phyloP scores from a whole-genome alignment of 2,888 invertebrate genomes.

The Hypselothyrea guttata region DNA sequence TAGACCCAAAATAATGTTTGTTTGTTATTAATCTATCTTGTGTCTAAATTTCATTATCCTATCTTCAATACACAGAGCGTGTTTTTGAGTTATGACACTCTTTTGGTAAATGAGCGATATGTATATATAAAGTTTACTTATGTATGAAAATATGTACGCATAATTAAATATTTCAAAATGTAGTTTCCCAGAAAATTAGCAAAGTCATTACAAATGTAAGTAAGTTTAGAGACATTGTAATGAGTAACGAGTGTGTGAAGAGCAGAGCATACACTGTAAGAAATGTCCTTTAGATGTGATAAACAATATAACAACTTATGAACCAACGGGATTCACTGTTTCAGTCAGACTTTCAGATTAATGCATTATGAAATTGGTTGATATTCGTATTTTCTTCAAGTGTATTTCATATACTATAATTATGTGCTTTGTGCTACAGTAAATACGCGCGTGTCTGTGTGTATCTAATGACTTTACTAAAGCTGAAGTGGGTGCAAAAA shows the following conservation, averaged over 20 bases:
- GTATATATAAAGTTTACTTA: no score
- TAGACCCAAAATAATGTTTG: no score
- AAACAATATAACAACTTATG: neutral
- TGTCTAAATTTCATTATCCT: no score
- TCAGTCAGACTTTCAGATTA: no score
- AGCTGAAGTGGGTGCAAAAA: constrained; percentile 57
- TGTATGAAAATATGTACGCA: no score
- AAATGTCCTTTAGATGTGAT: constrained; percentile 2
- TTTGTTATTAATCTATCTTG: no score
- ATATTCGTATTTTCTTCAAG: constrained; percentile 19
- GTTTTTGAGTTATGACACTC: no score
- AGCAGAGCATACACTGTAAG: constrained; percentile 22
- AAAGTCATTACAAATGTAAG: constrained; percentile 29
- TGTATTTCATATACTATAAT: constrained; percentile 13
- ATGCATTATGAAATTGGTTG: neutral
- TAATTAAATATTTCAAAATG: no score
- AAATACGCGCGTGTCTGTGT: constrained; percentile 8
- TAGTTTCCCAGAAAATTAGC: constrained; percentile 11
- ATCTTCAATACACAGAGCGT: no score
- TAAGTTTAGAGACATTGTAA: constrained; percentile 31
- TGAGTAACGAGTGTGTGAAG: no score
- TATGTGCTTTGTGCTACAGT: constrained; percentile 11
- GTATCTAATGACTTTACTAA: constrained; percentile 67
- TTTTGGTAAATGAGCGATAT: no score
- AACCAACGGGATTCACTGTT: neutral